phyloP scores from a whole-genome alignment of 1,140 invertebrate genomes.

The Akabosia matsudoensis region DNA sequence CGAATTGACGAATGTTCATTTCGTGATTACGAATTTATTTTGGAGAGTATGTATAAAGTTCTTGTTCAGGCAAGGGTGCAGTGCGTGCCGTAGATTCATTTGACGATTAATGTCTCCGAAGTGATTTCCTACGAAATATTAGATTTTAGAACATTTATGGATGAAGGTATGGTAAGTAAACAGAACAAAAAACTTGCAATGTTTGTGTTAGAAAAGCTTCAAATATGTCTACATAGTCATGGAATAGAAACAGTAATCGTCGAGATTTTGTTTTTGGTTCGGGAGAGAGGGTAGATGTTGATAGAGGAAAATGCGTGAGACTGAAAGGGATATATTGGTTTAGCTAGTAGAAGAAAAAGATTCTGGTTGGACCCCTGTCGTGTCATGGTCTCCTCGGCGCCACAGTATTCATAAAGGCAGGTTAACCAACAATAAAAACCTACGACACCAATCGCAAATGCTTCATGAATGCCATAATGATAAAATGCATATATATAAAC shows the following conservation, averaged over 20 bases:
- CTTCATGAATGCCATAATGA: not conserved
- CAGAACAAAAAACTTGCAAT: too few relatives aligned
- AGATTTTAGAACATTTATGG: not conserved
- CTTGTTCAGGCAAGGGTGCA: not conserved
- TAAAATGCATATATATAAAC: not conserved
- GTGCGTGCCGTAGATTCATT: not conserved
- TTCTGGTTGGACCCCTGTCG: slow-evolving; percentile 37
- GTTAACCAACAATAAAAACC: not conserved
- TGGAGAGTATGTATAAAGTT: too few relatives aligned
- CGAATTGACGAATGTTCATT: too few relatives aligned
- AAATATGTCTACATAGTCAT: not conserved
- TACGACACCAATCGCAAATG: not conserved
- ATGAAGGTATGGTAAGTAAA: not conserved
- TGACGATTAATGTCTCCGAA: not conserved
- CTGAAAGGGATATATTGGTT: slow-evolving; percentile 10
- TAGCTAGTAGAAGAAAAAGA: not conserved
- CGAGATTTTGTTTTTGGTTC: not conserved
- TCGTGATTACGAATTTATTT: too few relatives aligned
- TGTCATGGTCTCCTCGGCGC: slow-evolving; percentile 43
- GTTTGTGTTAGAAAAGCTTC: too few relatives aligned
- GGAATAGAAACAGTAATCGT: not conserved
- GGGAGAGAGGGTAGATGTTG: slow-evolving; percentile 3
- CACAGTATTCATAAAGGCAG: slow-evolving; percentile 29
- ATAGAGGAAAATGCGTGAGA: slow-evolving; percentile 11
- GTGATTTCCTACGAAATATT: not conserved